A percentile compares a stretch with the other conserved stretches of the same genome.
These are phyloP conservation scores for Osmoderma eremita DNA, from an alignment of 2,888 invertebrate genomes.

Conservation along the genomic window DNA sequence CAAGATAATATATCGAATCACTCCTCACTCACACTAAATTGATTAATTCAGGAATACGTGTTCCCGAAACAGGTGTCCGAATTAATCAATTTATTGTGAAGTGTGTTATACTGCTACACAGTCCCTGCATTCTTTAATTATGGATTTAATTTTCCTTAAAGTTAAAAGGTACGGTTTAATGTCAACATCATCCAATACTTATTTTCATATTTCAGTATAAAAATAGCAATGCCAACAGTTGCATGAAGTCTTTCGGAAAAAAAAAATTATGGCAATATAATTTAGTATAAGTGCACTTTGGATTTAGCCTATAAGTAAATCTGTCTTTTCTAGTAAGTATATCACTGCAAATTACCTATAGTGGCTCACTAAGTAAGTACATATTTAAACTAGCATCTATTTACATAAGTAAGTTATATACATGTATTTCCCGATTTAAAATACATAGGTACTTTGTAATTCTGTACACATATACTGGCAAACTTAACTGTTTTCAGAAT, in stretches of 20 bases:
- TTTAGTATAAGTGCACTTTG: slow-evolving; percentile 7
- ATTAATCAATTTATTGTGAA: too few species aligned
- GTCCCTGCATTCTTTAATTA: too few species aligned
- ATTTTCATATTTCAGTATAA: too few species aligned
- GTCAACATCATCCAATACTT: too few species aligned
- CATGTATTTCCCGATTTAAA: neutral
- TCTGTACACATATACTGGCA: neutral
- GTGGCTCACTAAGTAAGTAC: too few species aligned
- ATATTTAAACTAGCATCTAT: neutral
- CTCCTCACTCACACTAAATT: neutral
- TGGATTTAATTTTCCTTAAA: too few species aligned
- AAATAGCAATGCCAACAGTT: too few species aligned
- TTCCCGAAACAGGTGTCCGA: too few species aligned
- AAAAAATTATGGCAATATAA: neutral
- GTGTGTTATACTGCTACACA: too few species aligned
- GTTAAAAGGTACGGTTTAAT: too few species aligned
- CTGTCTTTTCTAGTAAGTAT: too few species aligned
- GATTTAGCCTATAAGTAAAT: neutral
- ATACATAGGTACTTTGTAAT: neutral
- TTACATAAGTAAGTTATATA: neutral
- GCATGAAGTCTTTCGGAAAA: neutral
- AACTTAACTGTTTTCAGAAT: neutral
- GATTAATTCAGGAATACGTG: neutral
- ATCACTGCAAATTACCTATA: too few species aligned
- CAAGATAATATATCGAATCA: neutral